Evolutionary conservation across 2,888 invertebrate species (phyloP).

Genomic region (Andrena bucephala): DNA sequence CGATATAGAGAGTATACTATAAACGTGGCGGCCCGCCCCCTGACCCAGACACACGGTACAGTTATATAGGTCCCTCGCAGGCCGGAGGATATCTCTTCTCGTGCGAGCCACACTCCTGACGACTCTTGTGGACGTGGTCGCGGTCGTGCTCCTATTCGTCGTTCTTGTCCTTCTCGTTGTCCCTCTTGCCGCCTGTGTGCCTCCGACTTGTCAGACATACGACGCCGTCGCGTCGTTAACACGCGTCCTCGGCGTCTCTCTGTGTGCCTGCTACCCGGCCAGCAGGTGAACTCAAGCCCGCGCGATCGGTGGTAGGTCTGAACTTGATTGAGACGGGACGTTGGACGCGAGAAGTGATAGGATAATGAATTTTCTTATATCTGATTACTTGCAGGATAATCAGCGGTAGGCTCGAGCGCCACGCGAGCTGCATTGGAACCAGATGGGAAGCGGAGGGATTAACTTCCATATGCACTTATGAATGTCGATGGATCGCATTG

Average conservation of each 20-base stretch:
- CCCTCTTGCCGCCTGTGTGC: constrained; percentile 37
- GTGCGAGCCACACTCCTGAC: constrained; percentile 67
- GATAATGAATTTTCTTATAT: not conserved
- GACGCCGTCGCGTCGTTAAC: constrained; percentile 29
- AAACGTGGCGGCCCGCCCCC: constrained; percentile 86
- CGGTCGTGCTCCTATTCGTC: constrained; percentile 56
- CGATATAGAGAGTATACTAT: constrained; percentile 83
- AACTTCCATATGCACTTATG: not conserved
- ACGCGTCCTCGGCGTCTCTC: constrained; percentile 23
- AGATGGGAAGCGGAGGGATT: not conserved
- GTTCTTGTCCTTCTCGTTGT: constrained; percentile 49
- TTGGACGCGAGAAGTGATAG: not conserved
- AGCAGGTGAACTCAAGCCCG: constrained; percentile 15
- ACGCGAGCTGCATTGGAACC: not conserved
- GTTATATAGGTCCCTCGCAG: constrained; percentile 86
- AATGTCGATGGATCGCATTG: not conserved
- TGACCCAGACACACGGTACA: constrained; percentile 87
- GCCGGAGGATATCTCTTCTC: constrained; percentile 70
- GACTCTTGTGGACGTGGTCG: constrained; percentile 50
- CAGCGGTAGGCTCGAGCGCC: not conserved
- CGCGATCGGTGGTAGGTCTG: not conserved
- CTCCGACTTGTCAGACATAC: constrained; percentile 41
- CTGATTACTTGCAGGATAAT: not conserved
- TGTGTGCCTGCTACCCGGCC: constrained; percentile 6
- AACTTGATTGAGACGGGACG: constrained; percentile 2